Conservation (phyloP, 2,113 vertebrate species). For the Rostratula benghalensis region DNA sequence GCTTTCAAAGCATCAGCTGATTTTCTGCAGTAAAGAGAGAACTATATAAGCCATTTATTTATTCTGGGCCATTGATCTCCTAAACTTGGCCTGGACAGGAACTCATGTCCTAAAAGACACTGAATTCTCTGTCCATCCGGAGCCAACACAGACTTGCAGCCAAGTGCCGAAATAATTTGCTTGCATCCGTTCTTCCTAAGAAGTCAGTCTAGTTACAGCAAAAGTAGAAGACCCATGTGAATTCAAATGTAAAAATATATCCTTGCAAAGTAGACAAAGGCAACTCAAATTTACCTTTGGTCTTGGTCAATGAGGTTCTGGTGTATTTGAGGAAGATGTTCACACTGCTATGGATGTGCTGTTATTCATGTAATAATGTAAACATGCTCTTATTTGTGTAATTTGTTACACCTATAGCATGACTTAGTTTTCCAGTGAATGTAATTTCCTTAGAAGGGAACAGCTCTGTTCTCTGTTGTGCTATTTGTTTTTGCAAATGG, state of each 20-base stretch:
- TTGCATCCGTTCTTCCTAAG: not conserved
- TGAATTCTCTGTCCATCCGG: not conserved
- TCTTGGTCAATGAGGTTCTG: not conserved
- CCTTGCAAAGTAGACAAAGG: not conserved
- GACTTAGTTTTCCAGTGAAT: not conserved
- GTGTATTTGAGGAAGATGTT: not conserved
- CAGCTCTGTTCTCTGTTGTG: not conserved
- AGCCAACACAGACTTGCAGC: not conserved
- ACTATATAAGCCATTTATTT: conserved; percentile 40
- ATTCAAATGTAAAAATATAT: not conserved
- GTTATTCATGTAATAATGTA: not conserved
- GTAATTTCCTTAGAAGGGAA: not conserved
- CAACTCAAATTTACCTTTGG: not conserved
- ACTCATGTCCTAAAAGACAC: not conserved
- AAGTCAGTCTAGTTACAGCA: not conserved
- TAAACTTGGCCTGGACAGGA: not conserved
- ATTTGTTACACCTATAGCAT: not conserved
- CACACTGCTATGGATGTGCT: not conserved
- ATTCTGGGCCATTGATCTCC: conserved; percentile 2
- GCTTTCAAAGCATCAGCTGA: not conserved
- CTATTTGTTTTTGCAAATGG: not conserved
- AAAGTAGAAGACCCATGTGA: not conserved
- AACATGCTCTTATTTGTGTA: not conserved
- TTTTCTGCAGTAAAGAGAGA: conserved; percentile 4
- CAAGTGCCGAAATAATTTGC: conserved; percentile 1